Evolutionary conservation across 2,888 invertebrate genomes (phyloP).

Genomic region (Hipparchia semele): DNA sequence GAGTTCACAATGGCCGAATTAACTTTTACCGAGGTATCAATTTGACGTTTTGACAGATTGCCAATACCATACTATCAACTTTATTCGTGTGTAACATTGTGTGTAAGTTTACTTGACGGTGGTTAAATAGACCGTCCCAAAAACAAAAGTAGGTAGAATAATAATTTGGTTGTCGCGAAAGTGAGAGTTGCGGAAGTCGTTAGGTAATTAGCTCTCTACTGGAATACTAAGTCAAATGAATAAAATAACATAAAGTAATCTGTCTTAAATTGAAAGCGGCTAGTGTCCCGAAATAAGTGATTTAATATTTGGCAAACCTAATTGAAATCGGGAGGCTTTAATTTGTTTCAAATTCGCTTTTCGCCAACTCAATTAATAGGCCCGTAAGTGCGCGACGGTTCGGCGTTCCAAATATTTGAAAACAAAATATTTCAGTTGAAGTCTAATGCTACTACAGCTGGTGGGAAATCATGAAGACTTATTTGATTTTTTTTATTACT

Average conservation of each 20-base stretch:
- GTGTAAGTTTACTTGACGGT: too few relatives aligned
- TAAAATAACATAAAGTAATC: conserved; percentile 6
- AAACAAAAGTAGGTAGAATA: too few relatives aligned
- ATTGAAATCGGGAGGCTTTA: conserved; percentile 43
- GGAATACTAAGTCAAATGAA: neutral
- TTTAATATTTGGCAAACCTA: conserved; percentile 20
- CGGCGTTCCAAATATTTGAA: conserved; percentile 45
- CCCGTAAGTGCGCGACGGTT: conserved; percentile 43
- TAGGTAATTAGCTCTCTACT: neutral
- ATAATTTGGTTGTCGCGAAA: neutral
- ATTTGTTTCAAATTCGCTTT: conserved; percentile 46
- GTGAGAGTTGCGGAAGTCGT: too few relatives aligned
- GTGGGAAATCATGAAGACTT: neutral
- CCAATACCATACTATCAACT: too few relatives aligned
- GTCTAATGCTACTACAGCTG: neutral
- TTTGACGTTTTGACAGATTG: too few relatives aligned
- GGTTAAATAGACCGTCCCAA: too few relatives aligned
- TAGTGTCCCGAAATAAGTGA: conserved; percentile 16
- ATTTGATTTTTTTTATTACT: neutral
- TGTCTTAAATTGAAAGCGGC: conserved; percentile 10
- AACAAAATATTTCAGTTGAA: conserved; percentile 43
- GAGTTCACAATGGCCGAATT: too few relatives aligned
- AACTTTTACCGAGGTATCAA: too few relatives aligned
- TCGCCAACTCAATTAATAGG: conserved; percentile 47
- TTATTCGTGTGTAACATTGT: too few relatives aligned